Percentiles rank a stretch among this genome's conserved stretches.
Evolutionary conservation across 2,888 invertebrate species (phyloP).

Genomic region (Schizaphis graminum): DNA sequence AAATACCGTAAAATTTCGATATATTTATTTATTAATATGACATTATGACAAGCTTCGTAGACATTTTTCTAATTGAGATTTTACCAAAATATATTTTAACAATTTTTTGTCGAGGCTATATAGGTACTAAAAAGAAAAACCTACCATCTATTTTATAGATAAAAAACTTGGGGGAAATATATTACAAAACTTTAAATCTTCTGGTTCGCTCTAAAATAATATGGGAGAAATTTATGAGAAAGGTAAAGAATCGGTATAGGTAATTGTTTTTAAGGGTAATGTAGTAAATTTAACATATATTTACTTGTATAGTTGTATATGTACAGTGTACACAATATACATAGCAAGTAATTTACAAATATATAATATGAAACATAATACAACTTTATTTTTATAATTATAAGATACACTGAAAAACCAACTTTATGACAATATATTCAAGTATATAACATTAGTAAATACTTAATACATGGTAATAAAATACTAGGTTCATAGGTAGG

Average conservation of each 20-base stretch:
- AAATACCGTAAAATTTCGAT: neutral
- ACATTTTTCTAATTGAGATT: neutral
- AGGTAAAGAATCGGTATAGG: neutral
- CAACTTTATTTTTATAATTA: neutral
- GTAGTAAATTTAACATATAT: neutral
- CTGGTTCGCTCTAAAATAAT: constrained; percentile 2
- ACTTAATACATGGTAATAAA: neutral
- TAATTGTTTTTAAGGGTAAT: neutral
- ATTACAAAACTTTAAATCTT: constrained; percentile 36
- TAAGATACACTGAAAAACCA: neutral
- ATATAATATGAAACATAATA: neutral
- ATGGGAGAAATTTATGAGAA: constrained; percentile 7
- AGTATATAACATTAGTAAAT: neutral
- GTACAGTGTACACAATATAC: neutral
- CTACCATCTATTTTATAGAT: neutral
- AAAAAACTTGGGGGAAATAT: neutral
- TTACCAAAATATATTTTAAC: neutral
- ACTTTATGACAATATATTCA: neutral
- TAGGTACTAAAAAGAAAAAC: neutral
- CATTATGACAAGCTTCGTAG: neutral
- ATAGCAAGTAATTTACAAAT: no score
- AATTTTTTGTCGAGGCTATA: neutral
- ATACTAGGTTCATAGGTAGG: neutral
- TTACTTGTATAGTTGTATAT: neutral
- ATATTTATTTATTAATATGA: neutral